Evolutionary conservation across 2,113 vertebrate genomes (phyloP), one percentile per base, ranked within the genome.

Genomic region (Narcine bancroftii): DNA sequence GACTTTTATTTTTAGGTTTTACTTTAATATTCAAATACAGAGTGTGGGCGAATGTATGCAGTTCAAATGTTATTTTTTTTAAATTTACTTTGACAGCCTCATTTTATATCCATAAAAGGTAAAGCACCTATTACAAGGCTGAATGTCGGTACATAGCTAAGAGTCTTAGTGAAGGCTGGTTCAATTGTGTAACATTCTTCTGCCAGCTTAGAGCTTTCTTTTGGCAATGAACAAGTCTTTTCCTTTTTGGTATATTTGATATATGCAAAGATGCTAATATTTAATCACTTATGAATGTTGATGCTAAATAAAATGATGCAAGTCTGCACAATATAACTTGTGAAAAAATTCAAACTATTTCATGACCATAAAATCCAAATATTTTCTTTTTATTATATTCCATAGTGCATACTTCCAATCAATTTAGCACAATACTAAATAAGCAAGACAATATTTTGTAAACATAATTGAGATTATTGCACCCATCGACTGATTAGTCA

Each of bases 251-350:
- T 66, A 69, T 3, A 91, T 24, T 15, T 69, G 89, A 91, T 39
- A 91, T 39, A 91, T 91, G 47, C 65, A 91, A 89, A 29, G 19
- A 89, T 66, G 17, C 36, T 45, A 42, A 91, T 91, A 36, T 91
- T 91, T 63, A 69, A 69, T 33, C 2, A 11, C 15, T 47, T 65
- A 91, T 26, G 45, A 69, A 45, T 45, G 7, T 29, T 69, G 26
- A 71, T 26, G 9, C 39, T 69, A 91, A 91, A 71, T 4, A 47
- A 71, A 33, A 91, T 33, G 60, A 29, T 91, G 24, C 45, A 69
- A 91, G 71, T 39, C 42, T 91, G 71, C n/a, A 69, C 21, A 15
- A 45, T 3, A 21, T 39, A 91, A 69, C 21, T 5, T 26, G 87
- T 71, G 33, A 91, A 47, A 69, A 89, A 79, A 83, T 9, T 45